Conservation (phyloP, 2,797 vertebrate species). For the Parotocinclus haroldoi region DNA sequence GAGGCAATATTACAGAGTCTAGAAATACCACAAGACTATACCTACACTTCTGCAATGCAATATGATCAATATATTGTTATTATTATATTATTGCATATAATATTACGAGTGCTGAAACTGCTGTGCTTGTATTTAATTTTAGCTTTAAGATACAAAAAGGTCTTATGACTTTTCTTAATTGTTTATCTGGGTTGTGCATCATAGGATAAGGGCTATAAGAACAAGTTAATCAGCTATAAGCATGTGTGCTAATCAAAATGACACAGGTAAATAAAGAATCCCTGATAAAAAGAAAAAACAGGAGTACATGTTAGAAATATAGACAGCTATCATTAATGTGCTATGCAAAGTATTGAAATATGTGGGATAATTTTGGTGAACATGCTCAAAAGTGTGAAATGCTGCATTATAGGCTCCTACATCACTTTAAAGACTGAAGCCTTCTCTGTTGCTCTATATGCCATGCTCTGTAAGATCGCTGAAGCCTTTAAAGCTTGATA, state of each 20-base stretch:
- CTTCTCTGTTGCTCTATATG: constrained; percentile 45
- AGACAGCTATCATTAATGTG: constrained; percentile 16
- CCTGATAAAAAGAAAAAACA: constrained; percentile 34
- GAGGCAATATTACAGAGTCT: too few relatives aligned
- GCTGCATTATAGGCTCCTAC: constrained; percentile 39
- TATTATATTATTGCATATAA: too few relatives aligned
- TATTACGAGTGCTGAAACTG: too few relatives aligned
- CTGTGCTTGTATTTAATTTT: too few relatives aligned
- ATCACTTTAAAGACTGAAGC: constrained; percentile 58
- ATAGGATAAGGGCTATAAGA: too few relatives aligned
- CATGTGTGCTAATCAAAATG: constrained; percentile 9
- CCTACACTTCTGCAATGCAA: too few relatives aligned
- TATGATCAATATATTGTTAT: too few relatives aligned
- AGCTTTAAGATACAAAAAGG: too few relatives aligned
- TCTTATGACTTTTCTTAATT: too few relatives aligned
- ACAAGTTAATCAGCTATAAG: too few relatives aligned
- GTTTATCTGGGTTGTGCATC: too few relatives aligned
- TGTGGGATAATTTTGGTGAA: constrained; percentile 17
- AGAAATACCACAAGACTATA: too few relatives aligned
- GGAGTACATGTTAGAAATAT: constrained; percentile 15
- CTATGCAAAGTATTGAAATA: constrained; percentile 11
- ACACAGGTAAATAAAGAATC: constrained; percentile 18
- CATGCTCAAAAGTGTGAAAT: constrained; percentile 35
- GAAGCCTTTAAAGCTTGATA: constrained; percentile 77
- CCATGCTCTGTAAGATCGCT: constrained; percentile 46